phyloP scores from a whole-genome alignment of 2,888 invertebrate species.

The Furcula furcula region DNA sequence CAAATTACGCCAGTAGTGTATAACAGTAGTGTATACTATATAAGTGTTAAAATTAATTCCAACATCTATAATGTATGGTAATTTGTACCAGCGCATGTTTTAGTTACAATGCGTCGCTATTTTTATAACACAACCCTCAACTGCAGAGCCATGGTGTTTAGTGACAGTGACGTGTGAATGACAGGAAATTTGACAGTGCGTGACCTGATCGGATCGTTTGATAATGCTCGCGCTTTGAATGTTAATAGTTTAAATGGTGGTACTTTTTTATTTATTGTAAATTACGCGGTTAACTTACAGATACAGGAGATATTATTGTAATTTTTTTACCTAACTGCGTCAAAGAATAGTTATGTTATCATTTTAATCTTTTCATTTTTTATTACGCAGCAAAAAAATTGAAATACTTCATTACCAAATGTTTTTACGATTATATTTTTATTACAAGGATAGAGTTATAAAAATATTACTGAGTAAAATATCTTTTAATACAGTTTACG shows the following conservation, averaged over 20 bases:
- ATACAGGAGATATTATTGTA: no score
- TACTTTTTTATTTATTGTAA: conserved; percentile 35
- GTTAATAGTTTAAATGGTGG: conserved; percentile 37
- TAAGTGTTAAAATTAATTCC: no score
- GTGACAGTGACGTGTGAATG: conserved; percentile 32
- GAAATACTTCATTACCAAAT: conserved; percentile 7
- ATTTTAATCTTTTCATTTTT: no score
- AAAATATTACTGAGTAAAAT: neutral
- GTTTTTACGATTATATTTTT: neutral
- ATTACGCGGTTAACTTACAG: no score
- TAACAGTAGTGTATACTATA: no score
- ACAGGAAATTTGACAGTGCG: conserved; percentile 45
- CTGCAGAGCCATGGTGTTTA: conserved; percentile 48
- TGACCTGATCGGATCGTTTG: conserved; percentile 42
- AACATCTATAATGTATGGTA: no score
- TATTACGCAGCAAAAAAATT: neutral
- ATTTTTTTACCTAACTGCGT: no score
- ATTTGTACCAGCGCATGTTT: no score
- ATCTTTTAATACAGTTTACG: neutral
- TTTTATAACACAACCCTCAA: conserved; percentile 43
- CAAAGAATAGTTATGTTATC: no score
- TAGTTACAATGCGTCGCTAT: no score
- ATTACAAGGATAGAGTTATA: neutral
- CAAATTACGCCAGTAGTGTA: no score
- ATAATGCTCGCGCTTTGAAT: conserved; percentile 36